phyloP scores from a whole-genome alignment of 2,888 invertebrate species.

The Cheiracanthium punctorium region DNA sequence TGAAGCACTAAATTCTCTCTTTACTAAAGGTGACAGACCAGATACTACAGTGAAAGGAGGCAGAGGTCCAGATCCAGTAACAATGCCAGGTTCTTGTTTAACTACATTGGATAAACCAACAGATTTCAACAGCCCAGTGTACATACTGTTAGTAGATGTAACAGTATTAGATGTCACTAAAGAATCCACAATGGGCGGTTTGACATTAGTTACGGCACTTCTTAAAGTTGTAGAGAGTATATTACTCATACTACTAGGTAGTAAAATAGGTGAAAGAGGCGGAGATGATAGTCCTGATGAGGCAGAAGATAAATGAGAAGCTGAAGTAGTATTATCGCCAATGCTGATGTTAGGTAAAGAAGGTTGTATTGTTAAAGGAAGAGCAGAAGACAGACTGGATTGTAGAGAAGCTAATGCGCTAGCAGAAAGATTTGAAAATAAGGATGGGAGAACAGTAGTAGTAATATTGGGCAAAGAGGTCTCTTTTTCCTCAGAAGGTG shows the following conservation, averaged over 20 bases:
- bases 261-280: conserved; percentile 51
- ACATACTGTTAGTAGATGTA: conserved; percentile 37
- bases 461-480: conserved; percentile 41
- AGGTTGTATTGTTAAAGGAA: conserved; percentile 60
- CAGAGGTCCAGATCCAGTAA: conserved; percentile 58
- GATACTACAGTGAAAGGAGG: conserved; percentile 70
- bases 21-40: conserved; percentile 56
- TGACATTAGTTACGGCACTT: conserved; percentile 25
- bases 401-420: conserved; percentile 66
- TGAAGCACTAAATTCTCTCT: conserved; percentile 39
- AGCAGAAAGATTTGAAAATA: conserved; percentile 63
- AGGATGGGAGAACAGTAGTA: conserved; percentile 50
- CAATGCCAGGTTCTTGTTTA: conserved; percentile 59
- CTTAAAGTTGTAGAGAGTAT: conserved; percentile 48
- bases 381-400: conserved; percentile 50
- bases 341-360: conserved; percentile 48
- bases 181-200: conserved; percentile 36
- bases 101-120: conserved; percentile 41
- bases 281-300: conserved; percentile 46
- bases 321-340: conserved; percentile 31
- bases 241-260: conserved; percentile 34
- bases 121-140: conserved; percentile 50
- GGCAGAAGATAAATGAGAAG: conserved; percentile 34
- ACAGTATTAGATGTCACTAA: conserved; percentile 45
- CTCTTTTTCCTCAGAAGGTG: conserved; percentile 40